Evolutionary conservation across 2,888 invertebrate species (phyloP).

Genomic region (Neria commutata): DNA sequence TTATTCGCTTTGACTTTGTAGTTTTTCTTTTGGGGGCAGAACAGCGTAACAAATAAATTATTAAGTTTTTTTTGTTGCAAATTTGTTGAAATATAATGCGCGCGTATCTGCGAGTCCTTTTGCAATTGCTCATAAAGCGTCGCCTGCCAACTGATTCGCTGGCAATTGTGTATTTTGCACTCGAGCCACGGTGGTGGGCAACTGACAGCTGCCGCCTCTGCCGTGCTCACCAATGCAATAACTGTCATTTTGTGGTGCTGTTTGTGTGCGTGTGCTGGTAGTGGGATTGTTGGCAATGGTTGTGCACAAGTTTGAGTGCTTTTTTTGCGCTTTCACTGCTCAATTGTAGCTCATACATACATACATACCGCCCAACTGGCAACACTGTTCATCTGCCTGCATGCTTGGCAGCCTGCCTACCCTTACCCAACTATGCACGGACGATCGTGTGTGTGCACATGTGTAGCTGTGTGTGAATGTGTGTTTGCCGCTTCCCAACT

Average conservation of each 20-base stretch:
- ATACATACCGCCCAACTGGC: no score
- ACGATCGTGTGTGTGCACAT: background rate
- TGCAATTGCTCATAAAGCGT: conserved; percentile 42
- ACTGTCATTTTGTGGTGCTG: no score
- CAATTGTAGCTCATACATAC: no score
- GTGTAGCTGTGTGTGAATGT: background rate
- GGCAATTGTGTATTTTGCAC: conserved; percentile 26
- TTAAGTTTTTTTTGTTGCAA: background rate
- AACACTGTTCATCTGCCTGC: no score
- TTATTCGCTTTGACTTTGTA: no score
- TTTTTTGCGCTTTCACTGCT: conserved; percentile 8
- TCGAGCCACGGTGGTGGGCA: conserved; percentile 23
- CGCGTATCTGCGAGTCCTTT: background rate
- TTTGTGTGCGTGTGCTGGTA: conserved; percentile 13
- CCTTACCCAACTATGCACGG: no score
- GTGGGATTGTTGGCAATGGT: conserved; percentile 15
- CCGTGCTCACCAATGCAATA: conserved; percentile 31
- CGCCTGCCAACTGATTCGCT: conserved; percentile 46
- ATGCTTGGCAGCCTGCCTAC: no score
- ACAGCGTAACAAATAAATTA: no score
- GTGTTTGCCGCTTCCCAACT: background rate
- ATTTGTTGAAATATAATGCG: background rate
- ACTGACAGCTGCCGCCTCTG: conserved; percentile 22
- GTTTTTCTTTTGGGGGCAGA: no score
- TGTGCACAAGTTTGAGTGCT: conserved; percentile 13